Evolutionary conservation across 2,113 vertebrate genomes (phyloP).

Genomic region (Pomatostomus ruficeps): DNA sequence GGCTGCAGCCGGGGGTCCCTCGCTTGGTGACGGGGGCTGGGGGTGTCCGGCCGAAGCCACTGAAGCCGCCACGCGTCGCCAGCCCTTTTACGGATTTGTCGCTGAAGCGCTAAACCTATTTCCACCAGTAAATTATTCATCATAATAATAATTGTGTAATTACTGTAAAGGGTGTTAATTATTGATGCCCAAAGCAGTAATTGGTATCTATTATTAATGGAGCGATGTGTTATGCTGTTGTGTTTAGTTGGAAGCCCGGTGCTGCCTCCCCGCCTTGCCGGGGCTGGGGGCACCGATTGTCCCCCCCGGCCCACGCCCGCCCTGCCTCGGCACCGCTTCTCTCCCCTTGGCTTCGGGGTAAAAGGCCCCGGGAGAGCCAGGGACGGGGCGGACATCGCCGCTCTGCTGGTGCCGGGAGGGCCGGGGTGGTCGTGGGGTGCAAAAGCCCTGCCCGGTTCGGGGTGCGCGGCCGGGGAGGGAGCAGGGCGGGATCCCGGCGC

Average conservation of each 20-base stretch:
- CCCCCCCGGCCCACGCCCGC: neutral
- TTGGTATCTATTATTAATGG: slow-evolving; percentile 88
- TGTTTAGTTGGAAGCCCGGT: slow-evolving; percentile 71
- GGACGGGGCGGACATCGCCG: no score
- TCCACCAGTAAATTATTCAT: slow-evolving; percentile 88
- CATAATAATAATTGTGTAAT: slow-evolving; percentile 92
- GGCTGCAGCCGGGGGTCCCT: neutral
- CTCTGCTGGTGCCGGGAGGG: neutral
- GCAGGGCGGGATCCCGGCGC: neutral
- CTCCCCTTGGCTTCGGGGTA: neutral
- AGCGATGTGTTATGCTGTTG: slow-evolving; percentile 76
- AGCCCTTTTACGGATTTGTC: neutral
- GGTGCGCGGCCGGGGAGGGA: neutral
- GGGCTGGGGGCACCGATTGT: neutral
- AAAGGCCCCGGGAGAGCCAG: neutral
- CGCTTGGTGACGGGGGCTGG: neutral
- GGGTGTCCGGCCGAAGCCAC: neutral
- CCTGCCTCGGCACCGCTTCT: neutral
- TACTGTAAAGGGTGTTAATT: slow-evolving; percentile 90
- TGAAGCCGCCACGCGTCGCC: neutral
- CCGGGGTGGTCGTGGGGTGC: neutral
- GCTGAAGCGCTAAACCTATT: slow-evolving; percentile 51
- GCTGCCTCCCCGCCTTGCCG: neutral
- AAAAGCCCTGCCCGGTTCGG: neutral
- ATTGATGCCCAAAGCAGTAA: slow-evolving; percentile 87